Percentiles rank a stretch among this genome's conserved stretches.
These are phyloP conservation scores for Poecilia picta DNA, from an alignment of 2,797 vertebrate species.

Conservation along the genomic window DNA sequence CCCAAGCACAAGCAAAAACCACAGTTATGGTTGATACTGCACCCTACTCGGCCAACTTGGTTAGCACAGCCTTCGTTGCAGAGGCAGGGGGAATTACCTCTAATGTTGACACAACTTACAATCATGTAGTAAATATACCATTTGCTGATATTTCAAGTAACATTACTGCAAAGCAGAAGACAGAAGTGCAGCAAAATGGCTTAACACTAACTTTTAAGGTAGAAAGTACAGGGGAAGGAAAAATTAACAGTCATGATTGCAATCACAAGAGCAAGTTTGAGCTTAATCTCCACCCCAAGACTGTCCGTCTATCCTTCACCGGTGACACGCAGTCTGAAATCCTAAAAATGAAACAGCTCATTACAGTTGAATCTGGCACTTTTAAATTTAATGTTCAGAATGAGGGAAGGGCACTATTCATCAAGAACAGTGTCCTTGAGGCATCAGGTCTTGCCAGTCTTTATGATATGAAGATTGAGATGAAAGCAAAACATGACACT, in stretches of 20 bases:
- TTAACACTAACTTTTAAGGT: constrained; percentile 71
- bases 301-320: constrained; percentile 73
- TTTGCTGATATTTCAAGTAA: constrained; percentile 78
- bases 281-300: constrained; percentile 74
- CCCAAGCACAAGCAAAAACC: constrained; percentile 81
- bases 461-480: constrained; percentile 79
- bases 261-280: constrained; percentile 77
- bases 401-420: constrained; percentile 80
- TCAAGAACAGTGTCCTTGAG: constrained; percentile 85
- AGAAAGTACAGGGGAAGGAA: constrained; percentile 80
- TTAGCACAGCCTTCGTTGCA: constrained; percentile 80
- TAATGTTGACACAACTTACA: constrained; percentile 83
- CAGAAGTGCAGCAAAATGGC: constrained; percentile 74
- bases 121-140: constrained; percentile 82
- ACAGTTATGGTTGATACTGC: constrained; percentile 75
- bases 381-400: constrained; percentile 82
- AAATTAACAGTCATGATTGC: constrained; percentile 80
- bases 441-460: constrained; percentile 79
- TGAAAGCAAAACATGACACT: constrained; percentile 84
- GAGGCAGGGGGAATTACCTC: constrained; percentile 82
- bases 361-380: constrained; percentile 77
- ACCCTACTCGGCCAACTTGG: constrained; percentile 81
- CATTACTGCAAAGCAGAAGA: constrained; percentile 76
- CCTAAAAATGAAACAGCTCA: constrained; percentile 84
- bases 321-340: constrained; percentile 81